phyloP scores from a whole-genome alignment of 2,888 invertebrate species.

The Muschampia plurimacula region DNA sequence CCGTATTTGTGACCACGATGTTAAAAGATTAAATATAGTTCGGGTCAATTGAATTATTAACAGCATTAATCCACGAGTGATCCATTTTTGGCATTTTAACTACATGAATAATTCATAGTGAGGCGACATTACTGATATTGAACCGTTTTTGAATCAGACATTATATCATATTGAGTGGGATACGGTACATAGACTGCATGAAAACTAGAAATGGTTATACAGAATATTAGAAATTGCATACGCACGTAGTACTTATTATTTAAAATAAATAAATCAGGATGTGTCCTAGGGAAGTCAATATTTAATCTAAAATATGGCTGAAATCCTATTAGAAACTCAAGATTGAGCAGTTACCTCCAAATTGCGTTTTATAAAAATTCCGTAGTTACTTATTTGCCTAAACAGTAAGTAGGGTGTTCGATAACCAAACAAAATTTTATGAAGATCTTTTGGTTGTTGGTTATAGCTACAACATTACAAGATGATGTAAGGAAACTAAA shows the following conservation, averaged over 20 bases:
- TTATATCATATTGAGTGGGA: conserved; percentile 15
- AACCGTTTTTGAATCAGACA: conserved; percentile 30
- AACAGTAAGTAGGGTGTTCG: background rate
- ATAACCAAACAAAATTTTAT: background rate
- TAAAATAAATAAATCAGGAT: too few relatives aligned
- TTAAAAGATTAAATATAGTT: conserved; percentile 37
- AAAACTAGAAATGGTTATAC: background rate
- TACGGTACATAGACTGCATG: background rate
- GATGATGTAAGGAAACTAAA: too few relatives aligned
- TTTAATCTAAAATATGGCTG: too few relatives aligned
- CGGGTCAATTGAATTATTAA: conserved; percentile 37
- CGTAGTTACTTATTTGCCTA: background rate
- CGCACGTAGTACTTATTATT: too few relatives aligned
- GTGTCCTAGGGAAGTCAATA: too few relatives aligned
- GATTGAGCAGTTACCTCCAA: too few relatives aligned
- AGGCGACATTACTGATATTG: conserved; percentile 24
- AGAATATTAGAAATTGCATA: too few relatives aligned
- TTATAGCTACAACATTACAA: background rate
- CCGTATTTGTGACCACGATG: conserved; percentile 13
- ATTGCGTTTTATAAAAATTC: background rate
- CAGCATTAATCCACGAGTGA: conserved; percentile 27
- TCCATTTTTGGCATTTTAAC: conserved; percentile 36
- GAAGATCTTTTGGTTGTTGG: background rate
- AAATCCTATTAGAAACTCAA: too few relatives aligned
- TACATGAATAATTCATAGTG: conserved; percentile 31